Conservation (phyloP, 2,888 invertebrate genomes). For the Archaeoteleia sp. region DNA sequence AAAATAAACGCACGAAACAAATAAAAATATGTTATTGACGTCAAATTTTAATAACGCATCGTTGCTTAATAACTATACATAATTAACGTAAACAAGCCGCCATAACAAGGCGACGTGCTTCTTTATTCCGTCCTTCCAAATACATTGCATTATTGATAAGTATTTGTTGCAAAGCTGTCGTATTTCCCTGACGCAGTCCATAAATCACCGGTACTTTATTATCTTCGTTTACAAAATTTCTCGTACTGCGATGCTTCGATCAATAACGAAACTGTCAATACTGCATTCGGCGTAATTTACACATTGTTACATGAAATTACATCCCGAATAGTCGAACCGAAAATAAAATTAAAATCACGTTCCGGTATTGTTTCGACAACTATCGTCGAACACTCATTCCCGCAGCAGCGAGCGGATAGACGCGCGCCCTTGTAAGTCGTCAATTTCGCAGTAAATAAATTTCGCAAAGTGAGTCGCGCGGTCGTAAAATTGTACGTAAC, state of each 20-base stretch:
- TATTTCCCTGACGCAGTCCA: slow-evolving; percentile 10
- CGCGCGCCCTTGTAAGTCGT: too few relatives aligned
- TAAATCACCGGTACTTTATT: slow-evolving; percentile 24
- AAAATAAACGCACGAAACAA: too few relatives aligned
- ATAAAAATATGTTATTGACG: too few relatives aligned
- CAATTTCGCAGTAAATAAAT: too few relatives aligned
- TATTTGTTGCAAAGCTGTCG: slow-evolving; percentile 6
- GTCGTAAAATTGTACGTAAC: too few relatives aligned
- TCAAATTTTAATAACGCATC: too few relatives aligned
- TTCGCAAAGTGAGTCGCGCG: too few relatives aligned
- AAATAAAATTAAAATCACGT: slow-evolving; percentile 23
- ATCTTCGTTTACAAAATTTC: slow-evolving; percentile 20
- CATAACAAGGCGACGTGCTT: not conserved
- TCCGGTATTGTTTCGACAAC: slow-evolving; percentile 17
- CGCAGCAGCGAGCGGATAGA: not conserved
- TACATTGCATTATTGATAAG: slow-evolving; percentile 12
- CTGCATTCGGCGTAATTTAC: slow-evolving; percentile 24
- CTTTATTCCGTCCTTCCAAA: slow-evolving; percentile 8
- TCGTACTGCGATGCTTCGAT: slow-evolving; percentile 30
- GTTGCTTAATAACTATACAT: too few relatives aligned
- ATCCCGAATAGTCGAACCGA: slow-evolving; percentile 19
- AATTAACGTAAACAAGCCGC: too few relatives aligned
- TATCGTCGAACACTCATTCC: too few relatives aligned
- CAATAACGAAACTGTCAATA: slow-evolving; percentile 39
- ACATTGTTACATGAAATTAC: slow-evolving; percentile 29